Evolutionary conservation across 2,113 vertebrate species (phyloP).

Genomic region (Jacana jacana): DNA sequence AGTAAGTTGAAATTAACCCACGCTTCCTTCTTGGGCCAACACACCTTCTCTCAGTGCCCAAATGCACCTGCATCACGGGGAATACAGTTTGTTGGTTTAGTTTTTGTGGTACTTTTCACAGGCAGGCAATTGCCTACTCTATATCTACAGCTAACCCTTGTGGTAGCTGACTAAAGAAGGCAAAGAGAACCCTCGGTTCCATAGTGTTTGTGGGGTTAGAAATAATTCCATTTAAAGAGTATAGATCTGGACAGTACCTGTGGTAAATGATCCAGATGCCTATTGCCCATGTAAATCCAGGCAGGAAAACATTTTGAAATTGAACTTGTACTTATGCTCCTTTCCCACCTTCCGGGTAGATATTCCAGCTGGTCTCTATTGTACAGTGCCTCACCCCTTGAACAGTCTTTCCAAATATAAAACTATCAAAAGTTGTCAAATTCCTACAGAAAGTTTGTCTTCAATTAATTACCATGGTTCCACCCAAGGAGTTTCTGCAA

Average conservation of each 20-base stretch:
- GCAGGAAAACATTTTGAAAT: not conserved
- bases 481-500: not conserved
- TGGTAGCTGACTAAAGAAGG: not conserved
- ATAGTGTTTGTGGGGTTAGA: not conserved
- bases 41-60: not conserved
- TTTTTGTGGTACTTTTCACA: not conserved
- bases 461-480: not conserved
- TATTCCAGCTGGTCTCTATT: not conserved
- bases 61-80: not conserved
- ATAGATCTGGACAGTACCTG: not conserved
- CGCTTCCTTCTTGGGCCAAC: not conserved
- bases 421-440: not conserved
- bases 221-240: not conserved
- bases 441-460: not conserved
- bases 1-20: not conserved
- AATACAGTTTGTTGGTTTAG: fast-evolving
- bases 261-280: not conserved
- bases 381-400: not conserved
- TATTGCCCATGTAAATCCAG: not conserved
- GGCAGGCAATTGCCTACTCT: not conserved
- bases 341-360: not conserved
- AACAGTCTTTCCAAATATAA: not conserved
- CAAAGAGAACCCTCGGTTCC: not conserved
- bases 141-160: not conserved
- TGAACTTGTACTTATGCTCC: not conserved